Evolutionary conservation across 2,797 vertebrate genomes (phyloP).

Genomic region (Lepilemur septentrionalis): DNA sequence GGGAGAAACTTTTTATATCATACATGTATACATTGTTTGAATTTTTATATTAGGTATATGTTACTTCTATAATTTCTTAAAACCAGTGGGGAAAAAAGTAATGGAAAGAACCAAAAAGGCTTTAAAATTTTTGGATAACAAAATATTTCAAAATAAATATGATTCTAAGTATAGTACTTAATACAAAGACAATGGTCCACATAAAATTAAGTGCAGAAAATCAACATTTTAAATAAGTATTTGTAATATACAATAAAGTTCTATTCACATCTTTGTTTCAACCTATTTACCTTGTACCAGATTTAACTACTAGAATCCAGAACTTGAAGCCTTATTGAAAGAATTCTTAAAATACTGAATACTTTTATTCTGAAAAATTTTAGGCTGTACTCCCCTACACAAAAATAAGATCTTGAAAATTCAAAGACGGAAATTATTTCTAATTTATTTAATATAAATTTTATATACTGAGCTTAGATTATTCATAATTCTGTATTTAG

Average conservation of each 20-base stretch:
- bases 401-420: slow-evolving; percentile 48
- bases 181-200: slow-evolving; percentile 4
- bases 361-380: slow-evolving; percentile 43
- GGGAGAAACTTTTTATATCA: background rate
- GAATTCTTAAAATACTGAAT: slow-evolving; percentile 1
- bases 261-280: background rate
- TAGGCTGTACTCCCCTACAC: background rate
- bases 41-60: background rate
- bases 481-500: slow-evolving; percentile 36
- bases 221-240: background rate
- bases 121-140: slow-evolving; percentile 2
- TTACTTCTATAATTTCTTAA: background rate
- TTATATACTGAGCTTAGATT: background rate
- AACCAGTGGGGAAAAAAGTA: background rate
- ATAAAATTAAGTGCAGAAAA: slow-evolving; percentile 31
- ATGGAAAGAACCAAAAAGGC: background rate
- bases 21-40: background rate
- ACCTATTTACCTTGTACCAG: background rate
- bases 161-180: background rate
- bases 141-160: background rate
- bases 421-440: slow-evolving; percentile 41
- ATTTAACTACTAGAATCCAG: background rate
- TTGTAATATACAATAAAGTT: background rate
- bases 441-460: slow-evolving; percentile 39
- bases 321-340: slow-evolving; percentile 4